Conservation (phyloP, 1,140 invertebrate species). For the Drosophila prosaltans region DNA sequence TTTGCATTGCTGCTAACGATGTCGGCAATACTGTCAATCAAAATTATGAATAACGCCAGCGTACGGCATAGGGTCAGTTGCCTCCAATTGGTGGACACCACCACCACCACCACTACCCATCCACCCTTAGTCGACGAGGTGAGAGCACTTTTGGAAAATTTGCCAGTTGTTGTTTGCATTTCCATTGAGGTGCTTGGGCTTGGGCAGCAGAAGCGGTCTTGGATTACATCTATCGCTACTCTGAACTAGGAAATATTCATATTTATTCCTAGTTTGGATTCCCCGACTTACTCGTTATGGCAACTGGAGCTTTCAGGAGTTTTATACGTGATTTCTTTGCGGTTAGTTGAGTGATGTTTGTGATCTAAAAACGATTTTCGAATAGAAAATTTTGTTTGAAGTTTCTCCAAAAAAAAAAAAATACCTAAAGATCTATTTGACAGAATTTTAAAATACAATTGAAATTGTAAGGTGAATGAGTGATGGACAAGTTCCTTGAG, state of each 20-base stretch:
- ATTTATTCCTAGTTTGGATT: conserved; percentile 16
- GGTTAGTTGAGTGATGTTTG: conserved; percentile 50
- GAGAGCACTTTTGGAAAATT: conserved; percentile 40
- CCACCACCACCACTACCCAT: conserved; percentile 13
- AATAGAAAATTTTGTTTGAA: conserved; percentile 9
- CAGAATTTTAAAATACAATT: conserved; percentile 34
- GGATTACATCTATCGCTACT: conserved; percentile 23
- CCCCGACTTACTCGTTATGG: conserved; percentile 47
- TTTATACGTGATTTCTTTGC: conserved; percentile 81
- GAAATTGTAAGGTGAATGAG: not conserved
- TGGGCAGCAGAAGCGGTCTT: conserved; percentile 17
- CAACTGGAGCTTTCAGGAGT: conserved; percentile 70
- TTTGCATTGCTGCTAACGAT: conserved; percentile 25
- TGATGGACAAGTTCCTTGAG: conserved; percentile 28
- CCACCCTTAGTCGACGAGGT: conserved; percentile 40
- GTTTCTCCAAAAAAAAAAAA: conserved; percentile 6
- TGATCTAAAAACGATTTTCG: not conserved
- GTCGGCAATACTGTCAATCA: conserved; percentile 66
- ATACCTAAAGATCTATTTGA: conserved; percentile 5
- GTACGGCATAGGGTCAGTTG: conserved; percentile 60
- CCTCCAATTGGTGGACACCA: conserved; percentile 42
- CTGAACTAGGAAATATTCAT: not conserved
- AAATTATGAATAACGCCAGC: conserved; percentile 69
- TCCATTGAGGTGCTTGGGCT: conserved; percentile 44
- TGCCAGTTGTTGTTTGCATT: conserved; percentile 66